A percentile compares a stretch with the other conserved stretches of the same genome.
phyloP scores from a whole-genome alignment of 2,888 invertebrate species.

The Gasteruption jaculator region DNA sequence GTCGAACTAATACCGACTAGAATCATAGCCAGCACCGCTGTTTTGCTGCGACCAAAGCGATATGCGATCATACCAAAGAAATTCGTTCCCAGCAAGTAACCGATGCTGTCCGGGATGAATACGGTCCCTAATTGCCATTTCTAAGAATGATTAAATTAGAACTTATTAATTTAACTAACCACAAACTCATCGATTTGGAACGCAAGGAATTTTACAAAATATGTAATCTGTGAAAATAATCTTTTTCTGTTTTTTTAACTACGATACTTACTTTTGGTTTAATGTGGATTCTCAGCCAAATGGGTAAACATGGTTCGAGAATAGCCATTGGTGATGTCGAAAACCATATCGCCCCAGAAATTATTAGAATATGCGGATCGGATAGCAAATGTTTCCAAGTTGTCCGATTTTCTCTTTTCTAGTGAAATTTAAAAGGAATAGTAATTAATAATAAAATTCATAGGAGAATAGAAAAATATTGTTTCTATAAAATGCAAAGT shows the following conservation, averaged over 20 bases:
- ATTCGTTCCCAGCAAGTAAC: constrained; percentile 78
- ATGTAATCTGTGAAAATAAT: too few species aligned
- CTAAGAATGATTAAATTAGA: constrained; percentile 34
- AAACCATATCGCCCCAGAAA: constrained; percentile 67
- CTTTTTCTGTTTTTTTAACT: too few species aligned
- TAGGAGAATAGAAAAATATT: too few species aligned
- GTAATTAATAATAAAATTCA: constrained; percentile 1
- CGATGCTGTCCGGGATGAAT: constrained; percentile 81
- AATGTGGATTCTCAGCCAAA: constrained; percentile 71
- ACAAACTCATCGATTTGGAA: too few species aligned
- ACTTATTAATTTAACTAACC: constrained; percentile 2
- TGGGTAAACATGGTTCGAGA: constrained; percentile 76
- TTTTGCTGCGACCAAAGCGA: constrained; percentile 62
- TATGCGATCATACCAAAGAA: constrained; percentile 68
- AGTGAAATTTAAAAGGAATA: constrained; percentile 15
- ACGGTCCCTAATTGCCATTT: constrained; percentile 76
- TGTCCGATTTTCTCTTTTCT: constrained; percentile 28
- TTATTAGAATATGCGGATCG: constrained; percentile 62
- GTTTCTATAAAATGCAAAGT: too few species aligned
- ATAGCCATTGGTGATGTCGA: constrained; percentile 81
- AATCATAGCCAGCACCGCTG: constrained; percentile 61
- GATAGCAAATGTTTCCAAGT: constrained; percentile 59
- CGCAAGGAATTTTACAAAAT: too few species aligned
- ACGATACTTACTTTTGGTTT: constrained; percentile 56
- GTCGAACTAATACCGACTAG: constrained; percentile 63